Evolutionary conservation across 2,888 invertebrate species (phyloP).

Genomic region (Imbricaverruca yamaguchii): DNA sequence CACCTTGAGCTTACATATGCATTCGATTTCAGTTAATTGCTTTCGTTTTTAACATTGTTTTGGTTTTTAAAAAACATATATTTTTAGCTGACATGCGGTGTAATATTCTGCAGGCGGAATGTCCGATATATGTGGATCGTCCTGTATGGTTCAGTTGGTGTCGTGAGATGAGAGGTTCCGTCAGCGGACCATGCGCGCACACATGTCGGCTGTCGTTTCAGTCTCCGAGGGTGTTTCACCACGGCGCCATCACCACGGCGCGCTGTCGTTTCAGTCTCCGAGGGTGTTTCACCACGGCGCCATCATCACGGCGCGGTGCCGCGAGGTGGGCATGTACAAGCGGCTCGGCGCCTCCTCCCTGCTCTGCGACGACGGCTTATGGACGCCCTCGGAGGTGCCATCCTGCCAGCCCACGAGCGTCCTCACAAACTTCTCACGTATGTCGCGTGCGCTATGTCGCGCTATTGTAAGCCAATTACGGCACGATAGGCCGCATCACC

Average conservation of each 20-base stretch:
- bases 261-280: constrained; percentile 61
- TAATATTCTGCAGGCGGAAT: no score
- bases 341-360: background rate
- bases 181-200: no score
- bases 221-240: constrained; percentile 71
- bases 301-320: background rate
- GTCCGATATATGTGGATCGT: no score
- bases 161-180: no score
- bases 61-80: no score
- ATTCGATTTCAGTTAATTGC: no score
- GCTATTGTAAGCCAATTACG: no score
- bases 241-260: constrained; percentile 39
- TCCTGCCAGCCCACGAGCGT: constrained; percentile 78
- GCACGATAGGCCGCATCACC: constrained; percentile 13
- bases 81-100: no score
- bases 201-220: constrained; percentile 50
- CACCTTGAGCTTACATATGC: no score
- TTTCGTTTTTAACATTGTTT: no score
- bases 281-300: constrained; percentile 61
- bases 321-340: constrained; percentile 1
- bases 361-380: constrained; percentile 71
- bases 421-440: constrained; percentile 76
- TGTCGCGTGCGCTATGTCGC: no score
- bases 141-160: no score
- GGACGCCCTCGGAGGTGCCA: constrained; percentile 62